phyloP scores from a whole-genome alignment of 1,140 invertebrate species.

The Drosophila lowei region DNA sequence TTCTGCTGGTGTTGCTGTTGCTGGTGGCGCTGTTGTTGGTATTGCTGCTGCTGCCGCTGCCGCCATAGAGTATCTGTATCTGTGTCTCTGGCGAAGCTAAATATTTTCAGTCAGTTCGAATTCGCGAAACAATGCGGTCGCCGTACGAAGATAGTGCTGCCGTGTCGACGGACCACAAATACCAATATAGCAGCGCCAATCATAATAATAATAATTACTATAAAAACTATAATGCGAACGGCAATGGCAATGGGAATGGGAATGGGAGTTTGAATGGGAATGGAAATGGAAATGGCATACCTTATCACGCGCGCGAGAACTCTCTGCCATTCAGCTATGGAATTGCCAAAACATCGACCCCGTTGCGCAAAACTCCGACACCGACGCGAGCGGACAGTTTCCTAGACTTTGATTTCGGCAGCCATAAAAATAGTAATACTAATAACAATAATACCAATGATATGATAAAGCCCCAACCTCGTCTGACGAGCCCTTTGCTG shows the following conservation, averaged over 20 bases:
- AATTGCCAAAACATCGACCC: conserved; percentile 73
- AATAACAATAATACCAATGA: conserved; percentile 30
- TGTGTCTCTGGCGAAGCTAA: conserved; percentile 42
- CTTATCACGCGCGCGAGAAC: conserved; percentile 91
- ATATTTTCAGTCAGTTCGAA: conserved; percentile 71
- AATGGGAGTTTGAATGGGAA: conserved; percentile 54
- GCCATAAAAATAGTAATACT: conserved; percentile 20
- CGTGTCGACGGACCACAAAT: conserved; percentile 62
- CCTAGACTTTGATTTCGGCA: conserved; percentile 56
- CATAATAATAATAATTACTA: conserved; percentile 75
- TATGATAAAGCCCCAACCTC: conserved; percentile 81
- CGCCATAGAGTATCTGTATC: not conserved
- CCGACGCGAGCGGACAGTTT: conserved; percentile 70
- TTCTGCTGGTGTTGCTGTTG: conserved; percentile 37
- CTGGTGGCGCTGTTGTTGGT: conserved; percentile 25
- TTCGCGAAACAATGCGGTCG: conserved; percentile 80
- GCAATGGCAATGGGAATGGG: conserved; percentile 54
- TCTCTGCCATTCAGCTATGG: conserved; percentile 92
- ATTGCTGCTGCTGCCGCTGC: conserved; percentile 30
- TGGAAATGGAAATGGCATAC: conserved; percentile 84
- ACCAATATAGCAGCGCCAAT: conserved; percentile 55
- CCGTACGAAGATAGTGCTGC: conserved; percentile 69
- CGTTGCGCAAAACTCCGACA: conserved; percentile 72
- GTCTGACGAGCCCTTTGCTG: conserved; percentile 82
- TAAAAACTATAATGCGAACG: conserved; percentile 64